Evolutionary conservation across 2,888 invertebrate genomes (phyloP), one percentile per base, ranked within the genome.

Genomic region (Gonocerus acuteangulatus): DNA sequence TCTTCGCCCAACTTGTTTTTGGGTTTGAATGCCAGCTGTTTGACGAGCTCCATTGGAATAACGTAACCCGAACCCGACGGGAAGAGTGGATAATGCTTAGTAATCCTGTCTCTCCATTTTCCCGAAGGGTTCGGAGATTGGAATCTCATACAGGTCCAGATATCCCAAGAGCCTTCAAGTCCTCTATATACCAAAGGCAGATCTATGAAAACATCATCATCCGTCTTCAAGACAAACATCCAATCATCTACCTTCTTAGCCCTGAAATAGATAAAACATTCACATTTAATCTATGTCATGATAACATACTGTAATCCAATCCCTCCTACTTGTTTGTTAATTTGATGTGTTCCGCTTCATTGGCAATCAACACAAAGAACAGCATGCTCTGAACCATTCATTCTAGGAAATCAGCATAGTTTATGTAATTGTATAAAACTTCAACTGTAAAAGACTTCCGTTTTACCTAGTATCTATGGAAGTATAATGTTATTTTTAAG

Each of bases 151-250:
- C 67, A 67, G 27, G 69, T 68, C 70, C 70, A 71, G 68, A 68
- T 68, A 62, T 66, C 63, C 62, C 64, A 64, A 7, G 59, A 34
- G 9, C 51, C 48, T 19, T 60, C 36, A 19, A 69, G 47, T 48
- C 66, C 65, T 15, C 63, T 61, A 39, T 59, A 42, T 2, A 70
- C 63, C 34, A 60, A 42, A 21, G 48, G 44, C 2, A 70, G 60
- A 62, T 70, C 67, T 13, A 70, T 34, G 54, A 69, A 69, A n/a
- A 67, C 66, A 57, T 70, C 70, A 61, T 70, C 70, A 65, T 70
- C 70, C 1, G 69, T 68, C 62, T 70, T 70, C 60, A 70, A 48
- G 1, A 70, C 15, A 36, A 65, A 69, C 11, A 63, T 36, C 36
- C 66, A 69, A 1, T 65, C 45, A 7, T 62, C 34, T 3, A 65